Percentiles rank a stretch among this genome's conserved stretches.
These are phyloP conservation scores for Stigmatopora argus DNA, from an alignment of 2,113 vertebrate genomes.

Conservation along the genomic window DNA sequence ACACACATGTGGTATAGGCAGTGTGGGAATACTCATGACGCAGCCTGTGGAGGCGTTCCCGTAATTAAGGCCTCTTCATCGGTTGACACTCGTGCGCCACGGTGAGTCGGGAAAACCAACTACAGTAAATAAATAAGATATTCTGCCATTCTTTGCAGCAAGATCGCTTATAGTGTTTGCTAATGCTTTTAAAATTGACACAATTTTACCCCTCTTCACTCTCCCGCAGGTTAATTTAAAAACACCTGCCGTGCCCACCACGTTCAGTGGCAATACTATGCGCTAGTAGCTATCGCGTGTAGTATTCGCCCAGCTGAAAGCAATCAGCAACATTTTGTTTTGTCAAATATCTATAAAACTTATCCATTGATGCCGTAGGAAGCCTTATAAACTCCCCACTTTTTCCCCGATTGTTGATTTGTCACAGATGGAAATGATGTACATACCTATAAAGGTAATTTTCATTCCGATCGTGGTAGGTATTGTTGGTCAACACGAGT, in stretches of 20 bases:
- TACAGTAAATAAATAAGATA: background rate
- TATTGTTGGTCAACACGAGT: no score
- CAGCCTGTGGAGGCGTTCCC: fast-evolving
- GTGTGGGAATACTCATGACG: background rate
- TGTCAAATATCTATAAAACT: background rate
- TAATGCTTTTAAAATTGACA: background rate
- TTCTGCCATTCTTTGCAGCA: background rate
- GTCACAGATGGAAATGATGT: no score
- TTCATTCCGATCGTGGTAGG: no score
- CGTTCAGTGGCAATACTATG: background rate
- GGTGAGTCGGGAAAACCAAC: background rate
- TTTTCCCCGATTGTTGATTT: no score
- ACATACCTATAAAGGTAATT: no score
- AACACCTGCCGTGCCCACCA: background rate
- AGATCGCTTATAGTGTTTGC: background rate
- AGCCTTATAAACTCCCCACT: no score
- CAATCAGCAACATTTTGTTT: background rate
- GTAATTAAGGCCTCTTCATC: conserved; percentile 23
- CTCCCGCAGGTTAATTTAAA: background rate
- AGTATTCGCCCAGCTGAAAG: background rate
- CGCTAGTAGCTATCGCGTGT: background rate
- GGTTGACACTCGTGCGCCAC: background rate
- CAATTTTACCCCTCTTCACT: background rate
- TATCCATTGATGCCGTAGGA: background rate
- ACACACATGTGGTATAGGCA: no score